These are phyloP conservation scores for Arctopsyche grandis DNA, from an alignment of 1,140 invertebrate species.

Conservation along the genomic window DNA sequence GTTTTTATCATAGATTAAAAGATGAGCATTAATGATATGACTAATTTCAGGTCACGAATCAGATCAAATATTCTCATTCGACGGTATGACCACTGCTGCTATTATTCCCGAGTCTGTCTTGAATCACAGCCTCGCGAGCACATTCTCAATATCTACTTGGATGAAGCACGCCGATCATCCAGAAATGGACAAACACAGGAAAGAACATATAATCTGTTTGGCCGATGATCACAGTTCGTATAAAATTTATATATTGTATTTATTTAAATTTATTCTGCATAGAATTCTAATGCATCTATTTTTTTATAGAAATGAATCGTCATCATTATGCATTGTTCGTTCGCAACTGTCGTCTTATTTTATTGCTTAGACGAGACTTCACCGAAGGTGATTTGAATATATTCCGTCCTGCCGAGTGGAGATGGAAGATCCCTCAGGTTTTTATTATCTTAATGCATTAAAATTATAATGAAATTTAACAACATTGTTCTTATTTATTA, in stretches of 20 bases:
- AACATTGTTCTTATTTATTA: neutral
- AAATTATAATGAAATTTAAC: neutral
- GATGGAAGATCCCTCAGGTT: slow-evolving; percentile 89
- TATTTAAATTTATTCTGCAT: slow-evolving; percentile 9
- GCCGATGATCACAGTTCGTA: slow-evolving; percentile 95
- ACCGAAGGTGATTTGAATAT: slow-evolving; percentile 93
- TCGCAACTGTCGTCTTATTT: slow-evolving; percentile 94
- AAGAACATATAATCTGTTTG: slow-evolving; percentile 95
- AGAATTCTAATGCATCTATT: slow-evolving; percentile 31
- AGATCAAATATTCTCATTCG: slow-evolving; percentile 95
- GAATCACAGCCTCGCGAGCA: slow-evolving; percentile 78
- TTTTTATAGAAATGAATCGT: slow-evolving; percentile 90
- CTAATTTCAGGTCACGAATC: slow-evolving; percentile 62
- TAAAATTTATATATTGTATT: neutral
- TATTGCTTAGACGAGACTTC: slow-evolving; percentile 92
- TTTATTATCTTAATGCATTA: slow-evolving; percentile 19
- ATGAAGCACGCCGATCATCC: slow-evolving; percentile 81
- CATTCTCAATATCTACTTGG: slow-evolving; percentile 93
- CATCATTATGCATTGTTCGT: slow-evolving; percentile 98
- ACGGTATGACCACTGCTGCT: slow-evolving; percentile 86
- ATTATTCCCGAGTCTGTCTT: slow-evolving; percentile 81
- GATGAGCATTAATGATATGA: neutral
- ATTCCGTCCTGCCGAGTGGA: slow-evolving; percentile 97
- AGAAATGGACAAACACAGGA: slow-evolving; percentile 85
- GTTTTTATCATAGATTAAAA: neutral